These are phyloP conservation scores for Muschampia plurimacula DNA, from an alignment of 2,888 invertebrate genomes.

Conservation along the genomic window DNA sequence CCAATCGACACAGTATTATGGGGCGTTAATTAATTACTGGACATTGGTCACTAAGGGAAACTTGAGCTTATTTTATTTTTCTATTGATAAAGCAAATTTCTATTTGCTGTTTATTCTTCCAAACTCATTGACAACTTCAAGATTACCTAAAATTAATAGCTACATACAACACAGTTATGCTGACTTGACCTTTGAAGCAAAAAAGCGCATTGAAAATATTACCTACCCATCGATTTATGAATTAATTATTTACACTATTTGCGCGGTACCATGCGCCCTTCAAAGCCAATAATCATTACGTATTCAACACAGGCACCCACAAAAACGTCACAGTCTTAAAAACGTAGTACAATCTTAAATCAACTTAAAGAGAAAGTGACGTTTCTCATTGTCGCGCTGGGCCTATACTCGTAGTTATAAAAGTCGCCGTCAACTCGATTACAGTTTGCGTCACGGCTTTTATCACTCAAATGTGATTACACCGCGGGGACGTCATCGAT, in stretches of 20 bases:
- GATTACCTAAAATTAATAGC: too few species aligned
- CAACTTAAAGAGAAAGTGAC: neutral
- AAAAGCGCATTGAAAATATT: too few species aligned
- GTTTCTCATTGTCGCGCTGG: neutral
- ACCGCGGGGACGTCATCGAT: conserved; percentile 30
- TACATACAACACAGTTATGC: too few species aligned
- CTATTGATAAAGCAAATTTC: too few species aligned
- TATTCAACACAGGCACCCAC: neutral
- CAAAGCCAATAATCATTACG: neutral
- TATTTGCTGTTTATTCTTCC: too few species aligned
- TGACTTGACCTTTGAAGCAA: too few species aligned
- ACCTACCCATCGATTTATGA: too few species aligned
- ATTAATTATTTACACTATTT: neutral
- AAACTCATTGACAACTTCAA: too few species aligned
- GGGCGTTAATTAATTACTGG: too few species aligned
- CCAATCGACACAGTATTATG: too few species aligned
- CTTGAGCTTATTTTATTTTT: too few species aligned
- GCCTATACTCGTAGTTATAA: conserved; percentile 21
- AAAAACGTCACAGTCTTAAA: neutral
- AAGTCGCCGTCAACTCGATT: conserved; percentile 34
- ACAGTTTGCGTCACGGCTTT: conserved; percentile 35
- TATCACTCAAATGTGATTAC: conserved; percentile 40
- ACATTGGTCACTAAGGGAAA: too few species aligned
- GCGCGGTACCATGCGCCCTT: neutral
- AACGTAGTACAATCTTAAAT: neutral